Evolutionary conservation across 1,140 invertebrate genomes (phyloP), one percentile per base, ranked within the genome.

Genomic region (Stenopsyche tienmushanensis): DNA sequence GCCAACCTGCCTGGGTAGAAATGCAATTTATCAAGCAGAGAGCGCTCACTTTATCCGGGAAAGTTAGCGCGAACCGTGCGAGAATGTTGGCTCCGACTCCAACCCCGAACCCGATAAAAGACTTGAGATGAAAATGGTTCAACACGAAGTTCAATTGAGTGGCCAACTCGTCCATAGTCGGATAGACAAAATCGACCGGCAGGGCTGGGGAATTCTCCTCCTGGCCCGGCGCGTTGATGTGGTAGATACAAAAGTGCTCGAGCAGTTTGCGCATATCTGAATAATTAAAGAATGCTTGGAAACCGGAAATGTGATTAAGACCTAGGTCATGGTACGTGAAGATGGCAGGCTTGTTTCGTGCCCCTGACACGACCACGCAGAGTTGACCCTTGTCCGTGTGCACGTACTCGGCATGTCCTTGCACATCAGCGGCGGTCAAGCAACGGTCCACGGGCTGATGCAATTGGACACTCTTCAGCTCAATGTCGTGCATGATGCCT

Each of bases 271-370:
- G 84, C 88, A 96, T 96, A 67, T 96, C 93, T 65, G 88, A 85
- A 80, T 89, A 97, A 77, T 96, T 95, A 82, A 98, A 97, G 80
- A 98, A 98, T 45, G 93, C 92, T 83, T 96, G 93, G 82, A 96
- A 98, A 58, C 62, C 66, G 39, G 80, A 86, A 86, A 88, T 75
- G 93, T 93, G 94, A 80, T 98, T 98, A 57, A 98, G 86, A 72
- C 96, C 96, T 74, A 99, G 84, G 82, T 99, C 96, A 81, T 98
- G 96, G 80, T 96, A 98, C 69, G 96, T 98, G 71, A 99, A 75
- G 71, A 99, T 97, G 67, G 94, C 91, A 45, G 94, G 93, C 81
- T 96, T 96, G 65, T 85, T 84, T 68, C 88, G 84, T 77, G 96
- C 91, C 63, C 96, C 96, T 79, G 97, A 93, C 55, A 96, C 87